Percentiles rank a stretch among this genome's conserved stretches.
Evolutionary conservation across 2,797 vertebrate genomes (phyloP).

Genomic region (Pagetopsis macropterus): DNA sequence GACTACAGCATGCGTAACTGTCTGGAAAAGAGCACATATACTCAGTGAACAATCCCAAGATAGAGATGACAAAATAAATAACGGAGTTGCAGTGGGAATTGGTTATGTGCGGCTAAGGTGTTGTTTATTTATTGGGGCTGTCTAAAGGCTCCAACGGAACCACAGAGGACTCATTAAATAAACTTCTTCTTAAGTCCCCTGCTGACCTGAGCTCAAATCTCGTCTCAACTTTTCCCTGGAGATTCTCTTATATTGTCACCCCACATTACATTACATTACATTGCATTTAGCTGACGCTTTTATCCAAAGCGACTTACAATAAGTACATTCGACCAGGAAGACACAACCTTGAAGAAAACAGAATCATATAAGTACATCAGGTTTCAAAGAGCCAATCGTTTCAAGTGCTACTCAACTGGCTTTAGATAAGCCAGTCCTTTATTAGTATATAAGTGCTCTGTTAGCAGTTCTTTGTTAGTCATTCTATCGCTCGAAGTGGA

Average conservation of each 20-base stretch:
- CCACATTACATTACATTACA: too few relatives aligned
- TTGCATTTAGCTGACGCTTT: too few relatives aligned
- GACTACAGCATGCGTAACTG: background rate
- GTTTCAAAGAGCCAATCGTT: too few relatives aligned
- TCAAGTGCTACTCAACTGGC: too few relatives aligned
- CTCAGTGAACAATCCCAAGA: background rate
- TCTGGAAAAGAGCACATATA: background rate
- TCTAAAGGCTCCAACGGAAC: constrained; percentile 12
- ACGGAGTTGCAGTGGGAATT: background rate
- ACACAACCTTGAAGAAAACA: too few relatives aligned
- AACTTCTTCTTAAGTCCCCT: background rate
- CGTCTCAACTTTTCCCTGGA: background rate
- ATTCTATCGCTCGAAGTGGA: too few relatives aligned
- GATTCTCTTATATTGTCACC: background rate
- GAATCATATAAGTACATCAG: too few relatives aligned
- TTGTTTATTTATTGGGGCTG: constrained; percentile 15
- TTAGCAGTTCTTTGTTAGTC: too few relatives aligned
- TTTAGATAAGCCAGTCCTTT: too few relatives aligned
- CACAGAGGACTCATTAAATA: constrained; percentile 45
- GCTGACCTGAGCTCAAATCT: constrained; percentile 23
- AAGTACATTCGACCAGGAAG: too few relatives aligned
- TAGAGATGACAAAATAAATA: background rate
- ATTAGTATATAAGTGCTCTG: too few relatives aligned
- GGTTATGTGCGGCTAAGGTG: background rate
- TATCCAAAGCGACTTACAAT: too few relatives aligned